Base-by-base conservation (phyloP, 2,888 invertebrate species). In the Heteromyza rotundicornis region DNA sequence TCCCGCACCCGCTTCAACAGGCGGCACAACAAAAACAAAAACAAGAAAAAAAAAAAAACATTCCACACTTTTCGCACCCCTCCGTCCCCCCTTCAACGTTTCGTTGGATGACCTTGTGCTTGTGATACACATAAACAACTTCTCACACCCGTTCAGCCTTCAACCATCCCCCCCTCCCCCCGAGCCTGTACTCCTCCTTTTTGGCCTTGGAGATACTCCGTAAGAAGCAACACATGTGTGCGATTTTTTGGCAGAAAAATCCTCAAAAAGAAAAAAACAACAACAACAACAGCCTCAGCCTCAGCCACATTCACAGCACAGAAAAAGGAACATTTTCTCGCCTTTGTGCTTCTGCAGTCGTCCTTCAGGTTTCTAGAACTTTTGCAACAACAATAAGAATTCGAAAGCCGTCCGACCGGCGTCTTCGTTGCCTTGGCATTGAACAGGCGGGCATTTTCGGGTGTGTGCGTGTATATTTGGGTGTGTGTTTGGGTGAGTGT, bases 211-310 rank as follows among this genome's bases (percentile, higher is more conserved):
- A 47, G 56, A 14, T 20, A 19, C 12, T 14, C n/a, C 56, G 17
- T 56, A 56, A 55, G 57, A 55, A 55, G 55, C 60, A 60, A 60
- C 51, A 60, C 60, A 60, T 60, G 55, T 60, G 60, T 35, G 55
- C 14, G 52, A 44, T 20, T 17, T n/a, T 55, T 55, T 55, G 55
- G 55, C 20, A 20, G 22, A 40, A 35, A 40, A 55, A 35, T 20
- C 36, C 5, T n/a, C 0, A 40, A 22, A 55, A 23, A 8, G 17
- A 20, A 23, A 20, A 40, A 19, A 40, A 3, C 7, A 40, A 14
- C 40, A n/a, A n/a, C 5, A 32, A 32, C n/a, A n/a, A n/a, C n/a
- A n/a, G n/a, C n/a, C n/a, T n/a, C n/a, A n/a, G n/a, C n/a, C n/a
- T n/a, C n/a, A n/a, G 27, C 27, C 10, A 27, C 27, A 27, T 5